These are phyloP conservation scores for Eptesicus fuscus DNA, from an alignment of 2,113 vertebrate genomes.

Conservation along the genomic window DNA sequence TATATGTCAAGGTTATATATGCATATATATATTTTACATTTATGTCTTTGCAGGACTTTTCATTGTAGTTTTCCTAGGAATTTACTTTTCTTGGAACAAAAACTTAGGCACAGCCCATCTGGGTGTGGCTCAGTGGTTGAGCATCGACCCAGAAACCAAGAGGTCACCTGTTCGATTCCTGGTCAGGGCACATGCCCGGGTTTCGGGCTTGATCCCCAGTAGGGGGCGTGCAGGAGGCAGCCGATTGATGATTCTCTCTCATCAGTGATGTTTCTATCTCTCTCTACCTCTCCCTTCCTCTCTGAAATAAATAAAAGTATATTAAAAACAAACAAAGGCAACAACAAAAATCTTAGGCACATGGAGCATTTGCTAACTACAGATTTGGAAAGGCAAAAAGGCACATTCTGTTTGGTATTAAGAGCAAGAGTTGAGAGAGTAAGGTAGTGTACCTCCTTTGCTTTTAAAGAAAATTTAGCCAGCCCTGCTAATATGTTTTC, in stretches of 20 bases:
- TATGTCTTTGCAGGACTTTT: neutral
- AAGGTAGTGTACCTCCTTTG: neutral
- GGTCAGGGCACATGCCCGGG: no score
- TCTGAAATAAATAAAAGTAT: no score
- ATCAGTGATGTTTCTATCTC: no score
- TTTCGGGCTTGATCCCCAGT: no score
- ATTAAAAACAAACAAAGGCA: no score
- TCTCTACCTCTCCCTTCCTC: no score
- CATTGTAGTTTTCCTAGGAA: neutral
- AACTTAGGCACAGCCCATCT: neutral
- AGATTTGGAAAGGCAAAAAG: neutral
- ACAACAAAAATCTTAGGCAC: neutral
- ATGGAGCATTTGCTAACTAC: neutral
- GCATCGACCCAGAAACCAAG: no score
- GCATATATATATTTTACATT: neutral
- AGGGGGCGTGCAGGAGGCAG: no score
- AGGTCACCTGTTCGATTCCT: no score
- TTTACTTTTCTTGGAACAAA: neutral
- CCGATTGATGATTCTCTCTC: no score
- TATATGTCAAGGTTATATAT: neutral
- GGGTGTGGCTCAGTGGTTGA: no score
- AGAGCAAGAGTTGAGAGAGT: neutral
- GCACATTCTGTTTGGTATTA: neutral
- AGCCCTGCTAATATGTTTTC: neutral
- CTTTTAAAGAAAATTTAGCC: neutral